A percentile compares a stretch with the other conserved stretches of the same genome.
Evolutionary conservation across 1,140 invertebrate genomes (phyloP).

Genomic region (Argopecten irradians): DNA sequence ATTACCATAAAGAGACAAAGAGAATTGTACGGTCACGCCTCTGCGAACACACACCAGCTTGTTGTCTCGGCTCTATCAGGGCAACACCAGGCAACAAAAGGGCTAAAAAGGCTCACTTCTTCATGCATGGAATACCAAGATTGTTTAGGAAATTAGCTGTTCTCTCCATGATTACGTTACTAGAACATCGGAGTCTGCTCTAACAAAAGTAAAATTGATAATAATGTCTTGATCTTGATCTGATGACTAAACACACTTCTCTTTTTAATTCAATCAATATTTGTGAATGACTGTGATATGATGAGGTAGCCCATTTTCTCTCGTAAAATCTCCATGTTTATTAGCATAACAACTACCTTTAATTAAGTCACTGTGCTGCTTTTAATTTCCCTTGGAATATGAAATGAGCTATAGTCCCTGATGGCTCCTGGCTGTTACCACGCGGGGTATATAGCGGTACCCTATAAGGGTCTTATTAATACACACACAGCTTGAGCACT

Average conservation of each 20-base stretch:
- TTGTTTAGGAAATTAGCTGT: neutral
- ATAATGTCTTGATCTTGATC: neutral
- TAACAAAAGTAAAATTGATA: neutral
- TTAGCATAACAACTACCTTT: constrained; percentile 17
- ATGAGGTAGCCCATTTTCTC: neutral
- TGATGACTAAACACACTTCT: neutral
- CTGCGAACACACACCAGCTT: neutral
- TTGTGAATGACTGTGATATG: constrained; percentile 10
- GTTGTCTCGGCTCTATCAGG: neutral
- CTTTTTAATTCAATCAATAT: constrained; percentile 12
- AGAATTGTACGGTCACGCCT: neutral
- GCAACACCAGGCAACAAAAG: neutral
- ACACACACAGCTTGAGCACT: neutral
- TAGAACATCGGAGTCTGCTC: neutral
- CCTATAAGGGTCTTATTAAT: neutral
- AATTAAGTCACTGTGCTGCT: neutral
- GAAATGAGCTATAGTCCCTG: neutral
- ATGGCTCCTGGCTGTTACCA: neutral
- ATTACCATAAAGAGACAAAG: neutral
- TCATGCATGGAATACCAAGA: neutral
- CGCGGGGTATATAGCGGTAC: neutral
- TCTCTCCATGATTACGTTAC: neutral
- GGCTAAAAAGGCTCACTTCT: neutral
- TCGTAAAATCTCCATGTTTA: neutral
- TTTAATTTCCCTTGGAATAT: neutral